These are phyloP conservation scores for Sylvilagus floridanus DNA, from an alignment of 2,797 vertebrate genomes.

Conservation along the genomic window DNA sequence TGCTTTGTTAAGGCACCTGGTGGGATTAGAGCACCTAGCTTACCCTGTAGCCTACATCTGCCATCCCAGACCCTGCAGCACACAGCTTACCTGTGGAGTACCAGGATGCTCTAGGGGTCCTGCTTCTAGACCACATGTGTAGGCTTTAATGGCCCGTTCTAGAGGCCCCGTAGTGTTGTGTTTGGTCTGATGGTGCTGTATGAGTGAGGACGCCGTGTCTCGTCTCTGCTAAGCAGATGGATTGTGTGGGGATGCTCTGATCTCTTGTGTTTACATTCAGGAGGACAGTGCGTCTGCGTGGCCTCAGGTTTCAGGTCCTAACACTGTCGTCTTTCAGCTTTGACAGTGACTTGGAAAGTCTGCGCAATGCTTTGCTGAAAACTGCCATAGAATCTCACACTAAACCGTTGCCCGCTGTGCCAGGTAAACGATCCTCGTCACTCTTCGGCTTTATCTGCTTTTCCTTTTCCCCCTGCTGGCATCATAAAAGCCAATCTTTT, in stretches of 20 bases:
- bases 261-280: background rate
- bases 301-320: background rate
- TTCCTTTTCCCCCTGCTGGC: background rate
- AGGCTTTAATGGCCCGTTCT: background rate
- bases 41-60: background rate
- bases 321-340: slow-evolving; percentile 87
- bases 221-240: background rate
- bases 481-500: background rate
- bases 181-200: accelerated
- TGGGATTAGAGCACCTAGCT: too few species aligned
- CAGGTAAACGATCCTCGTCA: slow-evolving; percentile 87
- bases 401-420: slow-evolving; percentile 87
- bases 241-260: accelerated
- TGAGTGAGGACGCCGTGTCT: background rate
- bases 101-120: background rate
- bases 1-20: background rate
- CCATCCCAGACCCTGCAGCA: background rate
- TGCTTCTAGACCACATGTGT: background rate
- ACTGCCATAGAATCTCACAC: slow-evolving; percentile 91
- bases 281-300: background rate
- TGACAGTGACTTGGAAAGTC: slow-evolving; percentile 94
- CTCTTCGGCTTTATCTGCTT: background rate
- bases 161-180: accelerated
- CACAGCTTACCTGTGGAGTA: background rate
- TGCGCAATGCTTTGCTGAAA: slow-evolving; percentile 93